These are phyloP conservation scores for Enteromius treurensis DNA, from an alignment of 2,797 vertebrate species.

Conservation along the genomic window DNA sequence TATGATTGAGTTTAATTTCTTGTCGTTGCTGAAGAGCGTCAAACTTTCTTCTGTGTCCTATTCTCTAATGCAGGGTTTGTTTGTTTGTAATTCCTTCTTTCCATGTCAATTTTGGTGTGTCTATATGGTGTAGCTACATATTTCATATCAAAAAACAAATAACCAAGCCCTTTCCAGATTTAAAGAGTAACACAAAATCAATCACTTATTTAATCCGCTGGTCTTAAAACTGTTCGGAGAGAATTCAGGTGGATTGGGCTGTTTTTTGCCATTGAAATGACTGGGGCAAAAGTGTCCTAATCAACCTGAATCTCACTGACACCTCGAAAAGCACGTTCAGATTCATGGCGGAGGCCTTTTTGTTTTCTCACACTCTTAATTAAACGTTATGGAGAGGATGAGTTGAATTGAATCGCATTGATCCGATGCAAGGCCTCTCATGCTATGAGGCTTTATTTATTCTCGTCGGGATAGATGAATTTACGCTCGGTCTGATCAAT, in stretches of 20 bases:
- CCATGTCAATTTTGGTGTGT: neutral
- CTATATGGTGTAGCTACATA: too few relatives aligned
- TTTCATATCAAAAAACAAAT: neutral
- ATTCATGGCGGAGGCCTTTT: slow-evolving; percentile 77
- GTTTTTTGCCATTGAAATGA: neutral
- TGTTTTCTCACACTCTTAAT: slow-evolving; percentile 76
- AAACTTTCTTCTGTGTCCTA: neutral
- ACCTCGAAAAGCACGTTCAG: slow-evolving; percentile 58
- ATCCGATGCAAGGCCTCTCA: slow-evolving; percentile 66
- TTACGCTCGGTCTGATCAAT: slow-evolving; percentile 1
- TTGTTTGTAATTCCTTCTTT: neutral
- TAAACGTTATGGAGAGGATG: slow-evolving; percentile 84
- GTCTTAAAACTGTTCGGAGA: neutral
- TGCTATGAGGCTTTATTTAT: slow-evolving; percentile 67
- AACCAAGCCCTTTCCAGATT: neutral
- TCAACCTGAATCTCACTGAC: slow-evolving; percentile 61
- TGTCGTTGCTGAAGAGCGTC: neutral
- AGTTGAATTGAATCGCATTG: slow-evolving; percentile 80
- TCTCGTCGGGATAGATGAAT: slow-evolving; percentile 51
- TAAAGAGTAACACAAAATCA: neutral
- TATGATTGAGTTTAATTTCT: neutral
- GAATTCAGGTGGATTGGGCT: neutral
- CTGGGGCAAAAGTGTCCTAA: neutral
- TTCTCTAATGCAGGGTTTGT: neutral
- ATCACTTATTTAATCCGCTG: neutral